Base-by-base conservation (phyloP, 2,113 vertebrate genomes). In the Orthonyx spaldingii region DNA sequence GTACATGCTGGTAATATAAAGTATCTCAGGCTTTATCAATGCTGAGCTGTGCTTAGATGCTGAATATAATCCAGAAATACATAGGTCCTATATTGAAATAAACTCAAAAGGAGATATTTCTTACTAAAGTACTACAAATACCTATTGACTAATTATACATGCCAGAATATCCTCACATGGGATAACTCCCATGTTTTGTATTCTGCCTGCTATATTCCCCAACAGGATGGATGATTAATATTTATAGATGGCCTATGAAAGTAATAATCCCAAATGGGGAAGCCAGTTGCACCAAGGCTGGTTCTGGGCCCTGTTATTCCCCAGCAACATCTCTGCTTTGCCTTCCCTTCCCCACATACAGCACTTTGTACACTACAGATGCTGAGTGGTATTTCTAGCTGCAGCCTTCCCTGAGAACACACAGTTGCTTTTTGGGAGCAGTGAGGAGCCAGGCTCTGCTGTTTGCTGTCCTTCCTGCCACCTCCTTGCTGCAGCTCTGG, bases 371-470 rank as follows among this genome's bases (percentile, higher is more conserved):
- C 55, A 21, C 84, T n/a, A 24, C 59, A 39, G 32, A 12, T 6
- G 14, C 41, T 1, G 18, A 50, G 16, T 7, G 16, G 39, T 37
- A 30, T 60, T 68, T 60, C 59, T 24, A 53, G 17, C 35, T 86
- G 47, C 63, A 84, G 53, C 60, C 47, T 44, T 84, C 26, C 16
- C 26, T 57, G 28, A 53, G 35, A 53, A 49, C 26, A 26, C 0
- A 1, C 13, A 13, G 28, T 4, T 56, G 27, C 52, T 90, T 68
- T 90, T 47, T 1, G 1, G 79, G 57, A 92, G 39, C 69, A 66
- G 49, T 0, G 1, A 64, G 41, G 37, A 65, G n/a, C 44, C 1
- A 1, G 7, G n/a, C 26, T 70, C 2, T 12, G 66, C 49, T 1
- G 0, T 68, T 20, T 26, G 44, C 13, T 46, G 23, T 65, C 50